Evolutionary conservation across 1,140 invertebrate genomes (phyloP), one percentile per base, ranked within the genome.

Genomic region (Polypedilum pembai): DNA sequence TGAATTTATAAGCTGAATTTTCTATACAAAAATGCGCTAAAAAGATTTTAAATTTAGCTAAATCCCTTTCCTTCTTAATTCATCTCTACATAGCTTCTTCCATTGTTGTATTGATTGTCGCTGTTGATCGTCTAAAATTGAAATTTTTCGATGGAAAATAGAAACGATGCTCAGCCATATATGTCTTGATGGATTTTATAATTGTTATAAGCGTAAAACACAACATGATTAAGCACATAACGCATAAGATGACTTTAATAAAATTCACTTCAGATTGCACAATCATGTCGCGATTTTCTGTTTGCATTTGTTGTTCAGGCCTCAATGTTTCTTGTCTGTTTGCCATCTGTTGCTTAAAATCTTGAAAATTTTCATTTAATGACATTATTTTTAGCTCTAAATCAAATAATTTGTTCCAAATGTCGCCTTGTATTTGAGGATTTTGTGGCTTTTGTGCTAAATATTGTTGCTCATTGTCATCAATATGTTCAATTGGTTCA

Each of bases 61-160:
- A 45, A 45, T 45, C 15, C 8, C 41, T 12, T 8, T 56, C n/a
- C 45, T 15, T 56, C 12, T 56, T 56, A 4, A 15, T 69, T 7
- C 7, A 66, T 12, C 3, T 66, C 18, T 21, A 69, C 65, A 69
- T 69, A 8, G 20, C 65, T 8, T 69, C n/a, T 10, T 69, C 65
- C 65, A 69, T 69, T 69, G 65, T 18, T 20, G 65, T 69, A 8
- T 69, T 17, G 7, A 69, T 69, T 8, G 65, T 69, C 20, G 65
- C 17, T 20, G 65, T 69, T 21, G 65, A 69, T 0, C 65, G 65
- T 69, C 65, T 18, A 18, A 69, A 18, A 21, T 20, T 69, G 8
- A 69, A 7, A 21, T 69, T 69, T 10, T 69, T 18, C 3, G 65
- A 69, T 69, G 65, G 65, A 20, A 20, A 69, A 69, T 69, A 69